These are phyloP conservation scores for Streptopelia turtur DNA, from an alignment of 2,797 vertebrate species.

Conservation along the genomic window DNA sequence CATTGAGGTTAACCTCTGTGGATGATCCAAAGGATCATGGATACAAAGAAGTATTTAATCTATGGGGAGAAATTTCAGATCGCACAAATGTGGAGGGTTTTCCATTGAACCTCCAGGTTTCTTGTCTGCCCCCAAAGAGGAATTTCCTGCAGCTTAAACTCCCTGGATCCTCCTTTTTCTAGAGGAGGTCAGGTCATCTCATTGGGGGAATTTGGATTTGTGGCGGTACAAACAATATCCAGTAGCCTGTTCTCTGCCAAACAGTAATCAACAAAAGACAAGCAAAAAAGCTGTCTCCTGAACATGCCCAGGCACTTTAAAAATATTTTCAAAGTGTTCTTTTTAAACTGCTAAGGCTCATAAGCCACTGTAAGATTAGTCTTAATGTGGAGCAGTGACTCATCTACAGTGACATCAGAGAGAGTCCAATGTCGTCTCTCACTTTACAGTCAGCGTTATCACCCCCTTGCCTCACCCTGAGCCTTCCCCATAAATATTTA, in stretches of 20 bases:
- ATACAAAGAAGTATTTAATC: not conserved
- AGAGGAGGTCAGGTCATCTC: not conserved
- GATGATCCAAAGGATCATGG: not conserved
- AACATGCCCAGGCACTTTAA: not conserved
- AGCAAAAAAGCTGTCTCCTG: not conserved
- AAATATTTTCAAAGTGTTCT: not conserved
- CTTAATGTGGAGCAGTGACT: constrained; percentile 22
- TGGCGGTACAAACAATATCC: not conserved
- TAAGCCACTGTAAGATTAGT: not conserved
- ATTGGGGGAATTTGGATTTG: not conserved
- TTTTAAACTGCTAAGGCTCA: not conserved
- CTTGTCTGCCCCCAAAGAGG: not conserved
- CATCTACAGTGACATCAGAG: constrained; percentile 31
- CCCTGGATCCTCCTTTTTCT: not conserved
- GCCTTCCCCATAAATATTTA: constrained; percentile 54
- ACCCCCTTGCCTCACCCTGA: not conserved
- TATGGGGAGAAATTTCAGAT: not conserved
- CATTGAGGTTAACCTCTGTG: not conserved
- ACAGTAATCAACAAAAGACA: not conserved
- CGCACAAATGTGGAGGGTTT: rapidly evolving
- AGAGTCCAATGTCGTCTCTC: not conserved
- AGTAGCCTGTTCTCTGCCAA: not conserved
- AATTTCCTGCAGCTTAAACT: not conserved
- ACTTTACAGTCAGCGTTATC: constrained; percentile 22
- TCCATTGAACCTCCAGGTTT: not conserved